Percentiles rank a stretch among this genome's conserved stretches.
These are phyloP conservation scores for Linnaemya vulpina DNA, from an alignment of 2,888 invertebrate species.

Conservation along the genomic window DNA sequence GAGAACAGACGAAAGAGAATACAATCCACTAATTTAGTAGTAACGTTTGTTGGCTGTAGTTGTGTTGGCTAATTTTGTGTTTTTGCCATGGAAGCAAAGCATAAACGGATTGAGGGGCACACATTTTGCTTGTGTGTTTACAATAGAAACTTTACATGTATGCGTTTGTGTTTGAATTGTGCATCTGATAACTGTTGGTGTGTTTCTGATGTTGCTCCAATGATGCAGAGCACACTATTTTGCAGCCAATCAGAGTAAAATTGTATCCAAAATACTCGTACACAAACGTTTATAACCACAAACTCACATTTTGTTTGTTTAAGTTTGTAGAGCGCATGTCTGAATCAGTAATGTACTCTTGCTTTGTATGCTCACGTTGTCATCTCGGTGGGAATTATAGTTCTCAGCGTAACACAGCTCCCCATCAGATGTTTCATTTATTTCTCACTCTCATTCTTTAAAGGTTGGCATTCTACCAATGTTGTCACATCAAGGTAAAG, in stretches of 20 bases:
- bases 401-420: neutral
- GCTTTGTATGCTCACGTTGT: conserved; percentile 8
- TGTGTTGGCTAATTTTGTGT: neutral
- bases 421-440: neutral
- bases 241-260: conserved; percentile 72
- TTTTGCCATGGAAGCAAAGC: neutral
- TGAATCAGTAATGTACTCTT: conserved; percentile 12
- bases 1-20: conserved; percentile 30
- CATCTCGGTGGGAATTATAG: neutral
- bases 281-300: conserved; percentile 14
- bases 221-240: conserved; percentile 63
- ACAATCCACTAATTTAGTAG: conserved; percentile 37
- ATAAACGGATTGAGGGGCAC: conserved; percentile 16
- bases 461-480: neutral
- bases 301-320: conserved; percentile 28
- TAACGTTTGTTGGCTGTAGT: neutral
- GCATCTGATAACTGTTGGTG: conserved; percentile 53
- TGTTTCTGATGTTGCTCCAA: conserved; percentile 70
- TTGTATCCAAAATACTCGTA: conserved; percentile 45
- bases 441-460: neutral
- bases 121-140: conserved; percentile 4
- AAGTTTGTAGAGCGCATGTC: conserved; percentile 51
- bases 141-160: too few relatives aligned
- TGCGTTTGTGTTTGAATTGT: conserved; percentile 7
- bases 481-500: neutral